Evolutionary conservation across 2,113 vertebrate genomes (phyloP).

Genomic region (Parus major): DNA sequence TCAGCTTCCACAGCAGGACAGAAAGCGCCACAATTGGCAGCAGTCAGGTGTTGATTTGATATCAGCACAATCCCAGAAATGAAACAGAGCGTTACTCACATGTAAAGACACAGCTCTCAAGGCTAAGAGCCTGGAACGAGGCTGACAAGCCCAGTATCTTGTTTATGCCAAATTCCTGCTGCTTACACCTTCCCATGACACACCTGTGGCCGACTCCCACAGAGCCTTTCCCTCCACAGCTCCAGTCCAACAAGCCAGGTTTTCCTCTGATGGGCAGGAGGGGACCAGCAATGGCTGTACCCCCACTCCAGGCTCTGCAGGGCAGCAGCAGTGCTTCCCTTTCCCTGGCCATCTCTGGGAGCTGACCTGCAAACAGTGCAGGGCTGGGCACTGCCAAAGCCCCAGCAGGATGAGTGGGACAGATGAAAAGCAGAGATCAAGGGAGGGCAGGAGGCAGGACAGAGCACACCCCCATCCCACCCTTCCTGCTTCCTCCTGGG

Average conservation of each 20-base stretch:
- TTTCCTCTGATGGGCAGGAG: not conserved
- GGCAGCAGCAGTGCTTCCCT: not conserved
- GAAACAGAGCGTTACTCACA: not conserved
- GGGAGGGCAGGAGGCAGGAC: constrained; percentile 3
- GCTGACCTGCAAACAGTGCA: not conserved
- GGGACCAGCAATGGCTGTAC: not conserved
- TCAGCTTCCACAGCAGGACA: not conserved
- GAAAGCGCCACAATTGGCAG: accelerated
- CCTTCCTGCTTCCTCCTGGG: constrained; percentile 57
- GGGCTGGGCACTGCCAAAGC: not conserved
- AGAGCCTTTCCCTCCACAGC: not conserved
- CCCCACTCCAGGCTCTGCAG: not conserved
- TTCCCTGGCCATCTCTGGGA: not conserved
- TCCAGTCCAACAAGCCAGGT: not conserved
- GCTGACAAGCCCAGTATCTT: not conserved
- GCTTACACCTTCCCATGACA: not conserved
- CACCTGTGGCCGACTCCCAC: accelerated
- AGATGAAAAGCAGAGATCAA: constrained; percentile 15
- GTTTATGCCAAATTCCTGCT: not conserved
- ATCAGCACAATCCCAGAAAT: not conserved
- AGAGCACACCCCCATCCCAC: not conserved
- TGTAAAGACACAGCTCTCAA: not conserved
- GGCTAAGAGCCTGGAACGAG: not conserved
- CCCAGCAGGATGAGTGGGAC: not conserved
- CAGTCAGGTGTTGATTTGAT: not conserved